Evolutionary conservation across 2,113 vertebrate genomes (phyloP).

Genomic region (Paraplagusia blochii): DNA sequence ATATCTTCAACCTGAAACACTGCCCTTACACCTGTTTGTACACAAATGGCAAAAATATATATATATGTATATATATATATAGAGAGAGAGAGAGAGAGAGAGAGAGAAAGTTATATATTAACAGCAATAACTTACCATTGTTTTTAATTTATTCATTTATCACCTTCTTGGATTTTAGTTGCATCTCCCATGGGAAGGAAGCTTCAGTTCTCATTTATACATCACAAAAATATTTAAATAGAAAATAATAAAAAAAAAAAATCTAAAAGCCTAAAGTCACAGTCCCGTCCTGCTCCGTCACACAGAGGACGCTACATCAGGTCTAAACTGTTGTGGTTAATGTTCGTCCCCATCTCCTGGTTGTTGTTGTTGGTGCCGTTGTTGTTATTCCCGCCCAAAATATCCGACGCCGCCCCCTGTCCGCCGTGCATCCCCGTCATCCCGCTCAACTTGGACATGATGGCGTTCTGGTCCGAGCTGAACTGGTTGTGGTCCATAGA

Average conservation of each 20-base stretch:
- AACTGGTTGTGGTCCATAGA: constrained; percentile 71
- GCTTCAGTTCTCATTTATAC: constrained; percentile 78
- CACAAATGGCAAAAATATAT: constrained; percentile 82
- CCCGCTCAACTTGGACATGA: constrained; percentile 92
- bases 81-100: background rate
- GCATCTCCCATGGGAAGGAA: constrained; percentile 86
- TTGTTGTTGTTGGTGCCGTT: constrained; percentile 82
- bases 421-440: constrained; percentile 89
- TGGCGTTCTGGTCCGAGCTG: constrained; percentile 77
- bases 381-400: constrained; percentile 78
- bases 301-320: constrained; percentile 81
- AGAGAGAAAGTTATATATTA: constrained; percentile 69
- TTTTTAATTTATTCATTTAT: constrained; percentile 86
- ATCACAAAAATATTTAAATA: constrained; percentile 81
- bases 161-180: constrained; percentile 74
- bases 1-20: constrained; percentile 74
- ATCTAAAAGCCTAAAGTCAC: constrained; percentile 71
- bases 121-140: constrained; percentile 89
- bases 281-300: constrained; percentile 50
- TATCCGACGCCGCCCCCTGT: constrained; percentile 83
- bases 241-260: constrained; percentile 81
- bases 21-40: constrained; percentile 76
- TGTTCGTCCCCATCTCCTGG: constrained; percentile 90
- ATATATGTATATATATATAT: constrained; percentile 72
- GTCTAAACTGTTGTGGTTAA: constrained; percentile 91